Base-by-base conservation (phyloP, 2,888 invertebrate genomes). In the Scrobipalpa atriplicella region DNA sequence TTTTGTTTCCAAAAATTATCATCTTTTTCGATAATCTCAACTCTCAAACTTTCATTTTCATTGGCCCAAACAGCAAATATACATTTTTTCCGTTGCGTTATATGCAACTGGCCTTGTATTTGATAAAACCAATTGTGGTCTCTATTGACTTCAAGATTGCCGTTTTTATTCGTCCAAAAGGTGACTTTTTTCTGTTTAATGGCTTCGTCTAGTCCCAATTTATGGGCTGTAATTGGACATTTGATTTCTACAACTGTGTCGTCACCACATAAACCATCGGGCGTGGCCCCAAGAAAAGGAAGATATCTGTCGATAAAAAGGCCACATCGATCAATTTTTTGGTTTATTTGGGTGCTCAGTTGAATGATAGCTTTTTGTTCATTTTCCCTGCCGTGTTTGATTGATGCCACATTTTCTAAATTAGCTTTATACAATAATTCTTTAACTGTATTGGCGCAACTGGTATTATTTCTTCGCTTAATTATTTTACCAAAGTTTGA, bases 401-500 rank as follows among this genome's bases (percentile, higher is more conserved):
- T 66, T 11, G 72, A 66, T 47, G 54, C 13, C 11, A 62, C 62
- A 6, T 62, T 41, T 43, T 43, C 6, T 43, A 62, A 19, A 19
- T 41, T 62, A 1, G n/a, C 5, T 62, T 41, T 41, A 19, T 62
- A 62, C 1, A 62, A 16, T 19, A 62, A 9, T 16, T 62, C 38
- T 11, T 64, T 69, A 0, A 69, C 64, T 0, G 54, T 7, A 58
- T 64, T 64, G 1, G 21, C 29, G 9, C 63, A 62, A 21, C 61
- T 67, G 9, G 58, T 65, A 10, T 52, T 11, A 0, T 52, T 16
- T 16, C 66, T 9, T 18, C 63, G 36, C 64, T 69, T 72, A 11
- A 70, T 51, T 19, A 70, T 60, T 51, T 66, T 70, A 0, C 68
- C 68, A 58, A 71, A 72, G 29, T 72, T 72, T 0, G 69, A 72